Conservation (phyloP, 2,888 invertebrate genomes). For the Drosophila mulleri region DNA sequence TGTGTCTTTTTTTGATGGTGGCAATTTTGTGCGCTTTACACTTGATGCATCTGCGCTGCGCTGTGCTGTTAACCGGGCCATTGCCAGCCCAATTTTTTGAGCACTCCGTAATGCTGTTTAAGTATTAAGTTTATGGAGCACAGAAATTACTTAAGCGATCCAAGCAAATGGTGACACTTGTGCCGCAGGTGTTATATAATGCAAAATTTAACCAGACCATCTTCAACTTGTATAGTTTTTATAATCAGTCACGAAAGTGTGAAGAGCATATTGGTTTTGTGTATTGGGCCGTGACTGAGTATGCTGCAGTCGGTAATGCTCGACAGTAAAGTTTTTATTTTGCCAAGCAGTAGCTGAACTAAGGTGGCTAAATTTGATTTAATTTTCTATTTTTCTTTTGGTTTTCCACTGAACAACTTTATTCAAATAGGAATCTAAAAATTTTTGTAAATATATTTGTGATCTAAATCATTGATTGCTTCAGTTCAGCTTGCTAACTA, state of each 20-base stretch:
- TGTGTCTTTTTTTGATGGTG: conserved; percentile 37
- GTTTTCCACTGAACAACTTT: too few species aligned
- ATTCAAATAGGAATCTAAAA: too few species aligned
- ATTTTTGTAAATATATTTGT: not conserved
- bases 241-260: too few species aligned
- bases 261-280: too few species aligned
- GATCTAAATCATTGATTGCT: not conserved
- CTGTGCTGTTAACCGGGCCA: conserved; percentile 48
- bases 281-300: too few species aligned
- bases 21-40: conserved; percentile 58
- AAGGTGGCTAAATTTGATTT: too few species aligned
- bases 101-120: conserved; percentile 37
- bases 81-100: conserved; percentile 37
- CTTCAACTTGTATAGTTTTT: not conserved
- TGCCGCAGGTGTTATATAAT: conserved; percentile 8
- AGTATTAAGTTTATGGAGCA: conserved; percentile 47
- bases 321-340: too few species aligned
- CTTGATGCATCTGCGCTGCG: conserved; percentile 54
- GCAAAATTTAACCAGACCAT: not conserved
- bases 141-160: conserved; percentile 15
- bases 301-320: too few species aligned
- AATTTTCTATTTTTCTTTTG: too few species aligned
- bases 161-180: conserved; percentile 18
- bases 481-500: not conserved
- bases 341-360: too few species aligned